These are phyloP conservation scores for Dipus sagitta DNA, from an alignment of 2,797 vertebrate species.

Conservation along the genomic window DNA sequence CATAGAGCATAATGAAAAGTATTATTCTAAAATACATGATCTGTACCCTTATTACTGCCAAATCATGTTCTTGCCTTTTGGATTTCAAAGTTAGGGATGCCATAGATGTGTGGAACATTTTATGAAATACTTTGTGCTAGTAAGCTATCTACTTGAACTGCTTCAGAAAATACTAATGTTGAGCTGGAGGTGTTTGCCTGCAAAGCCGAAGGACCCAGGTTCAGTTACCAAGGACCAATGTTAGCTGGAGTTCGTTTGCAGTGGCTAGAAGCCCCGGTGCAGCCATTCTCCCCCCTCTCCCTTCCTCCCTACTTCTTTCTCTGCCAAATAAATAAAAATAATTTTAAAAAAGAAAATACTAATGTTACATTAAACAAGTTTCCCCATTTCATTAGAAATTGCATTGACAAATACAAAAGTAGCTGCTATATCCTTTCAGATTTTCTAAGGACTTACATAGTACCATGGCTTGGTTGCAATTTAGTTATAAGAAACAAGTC, in stretches of 20 bases:
- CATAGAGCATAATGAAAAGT: not conserved
- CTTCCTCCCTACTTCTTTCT: no score
- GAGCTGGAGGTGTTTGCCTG: no score
- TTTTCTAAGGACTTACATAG: constrained; percentile 28
- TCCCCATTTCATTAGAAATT: constrained; percentile 4
- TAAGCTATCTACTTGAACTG: not conserved
- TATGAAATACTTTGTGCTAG: constrained; percentile 5
- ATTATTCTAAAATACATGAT: constrained; percentile 10
- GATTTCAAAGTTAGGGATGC: not conserved
- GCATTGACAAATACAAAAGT: not conserved
- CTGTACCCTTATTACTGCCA: not conserved
- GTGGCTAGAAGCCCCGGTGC: no score
- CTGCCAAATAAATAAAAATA: no score
- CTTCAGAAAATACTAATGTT: constrained; percentile 38
- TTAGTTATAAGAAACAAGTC: not conserved
- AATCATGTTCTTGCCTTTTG: constrained; percentile 34
- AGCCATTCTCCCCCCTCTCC: no score
- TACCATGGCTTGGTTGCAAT: not conserved
- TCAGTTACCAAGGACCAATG: no score
- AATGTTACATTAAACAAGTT: not conserved
- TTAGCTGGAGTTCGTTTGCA: no score
- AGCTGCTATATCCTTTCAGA: not conserved
- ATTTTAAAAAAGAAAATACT: not conserved
- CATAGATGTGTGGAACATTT: not conserved
- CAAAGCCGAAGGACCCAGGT: no score